Conservation (phyloP, 2,888 invertebrate species). For the Xestia xanthographa region DNA sequence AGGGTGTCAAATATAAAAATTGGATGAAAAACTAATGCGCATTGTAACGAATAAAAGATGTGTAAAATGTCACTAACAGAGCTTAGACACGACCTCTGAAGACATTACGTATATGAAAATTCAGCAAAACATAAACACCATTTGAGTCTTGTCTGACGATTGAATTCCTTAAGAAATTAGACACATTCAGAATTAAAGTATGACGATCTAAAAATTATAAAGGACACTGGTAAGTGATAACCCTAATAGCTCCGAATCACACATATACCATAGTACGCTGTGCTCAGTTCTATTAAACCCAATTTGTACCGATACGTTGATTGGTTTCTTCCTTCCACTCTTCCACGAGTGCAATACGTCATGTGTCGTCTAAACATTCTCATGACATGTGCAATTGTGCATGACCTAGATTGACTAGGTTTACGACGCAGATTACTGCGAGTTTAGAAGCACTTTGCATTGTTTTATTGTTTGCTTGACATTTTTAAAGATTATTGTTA, state of each 20-base stretch:
- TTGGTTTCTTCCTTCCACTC: slow-evolving; percentile 62
- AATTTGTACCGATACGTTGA: slow-evolving; percentile 64
- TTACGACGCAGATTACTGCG: slow-evolving; percentile 4
- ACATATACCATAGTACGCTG: slow-evolving; percentile 46
- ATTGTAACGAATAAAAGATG: background rate
- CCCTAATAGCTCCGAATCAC: slow-evolving; percentile 42
- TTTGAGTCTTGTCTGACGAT: background rate
- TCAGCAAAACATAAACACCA: background rate
- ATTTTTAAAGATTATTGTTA: background rate
- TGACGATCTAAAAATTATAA: background rate
- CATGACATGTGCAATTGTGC: slow-evolving; percentile 31
- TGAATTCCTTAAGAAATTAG: background rate
- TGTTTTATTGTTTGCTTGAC: slow-evolving; percentile 2
- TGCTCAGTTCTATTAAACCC: slow-evolving; percentile 56
- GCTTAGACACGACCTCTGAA: background rate
- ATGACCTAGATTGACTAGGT: slow-evolving; percentile 34
- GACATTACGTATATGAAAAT: background rate
- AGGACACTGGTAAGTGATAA: slow-evolving; percentile 17
- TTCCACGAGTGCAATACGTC: slow-evolving; percentile 50
- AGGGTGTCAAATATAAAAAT: slow-evolving; percentile 44
- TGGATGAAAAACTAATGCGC: background rate
- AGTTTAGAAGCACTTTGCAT: background rate
- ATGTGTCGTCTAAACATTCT: slow-evolving; percentile 57
- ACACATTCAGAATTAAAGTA: background rate
- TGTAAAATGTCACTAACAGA: background rate